Evolutionary conservation across 2,888 invertebrate genomes (phyloP), one percentile per base, ranked within the genome.

Genomic region (Drosophila putrida): DNA sequence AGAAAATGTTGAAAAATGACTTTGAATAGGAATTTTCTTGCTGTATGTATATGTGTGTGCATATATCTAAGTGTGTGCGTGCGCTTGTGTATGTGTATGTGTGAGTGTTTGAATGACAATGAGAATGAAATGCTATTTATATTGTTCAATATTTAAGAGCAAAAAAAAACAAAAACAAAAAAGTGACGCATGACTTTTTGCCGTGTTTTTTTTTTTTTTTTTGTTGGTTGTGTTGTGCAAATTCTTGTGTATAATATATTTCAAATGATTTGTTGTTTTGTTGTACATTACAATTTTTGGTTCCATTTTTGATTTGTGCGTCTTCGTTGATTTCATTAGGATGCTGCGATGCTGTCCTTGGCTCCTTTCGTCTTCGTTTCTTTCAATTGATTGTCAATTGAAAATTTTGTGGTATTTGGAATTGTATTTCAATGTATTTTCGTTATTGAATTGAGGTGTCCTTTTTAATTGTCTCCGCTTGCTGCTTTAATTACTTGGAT

Each of bases 261-360:
- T 51, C 11, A 39, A 60, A 47, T 58, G 55, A 67, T 67, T 51
- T 43, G 11, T 59, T 47, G n/a, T 43, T 53, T 43, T 53, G 66
- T 73, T 80, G 89, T 90, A 88, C 90, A 86, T 84, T 84, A 84
- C 83, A 84, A 84, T 84, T 84, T 84, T 84, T n/a, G 90, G 81
- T 54, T 88, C 90, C 84, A 90, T 80, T 82, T 57, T 77, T 55
- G 89, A 63, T 82, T 87, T 82, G 78, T 73, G 86, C 65, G 79
- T 36, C 68, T 77, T 70, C 66, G 71, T 74, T 68, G 84, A 61
- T 81, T 81, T 77, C 68, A 81, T 80, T 63, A 49, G 59, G 49
- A 31, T 53, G 64, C 33, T 33, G 65, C 27, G 15, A 59, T 15
- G 15, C 4, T 44, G 41, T 69, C 38, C 50, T 59, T 43, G 38